Conservation (phyloP, 1,140 invertebrate genomes). For the Muscidifurax raptorellus region DNA sequence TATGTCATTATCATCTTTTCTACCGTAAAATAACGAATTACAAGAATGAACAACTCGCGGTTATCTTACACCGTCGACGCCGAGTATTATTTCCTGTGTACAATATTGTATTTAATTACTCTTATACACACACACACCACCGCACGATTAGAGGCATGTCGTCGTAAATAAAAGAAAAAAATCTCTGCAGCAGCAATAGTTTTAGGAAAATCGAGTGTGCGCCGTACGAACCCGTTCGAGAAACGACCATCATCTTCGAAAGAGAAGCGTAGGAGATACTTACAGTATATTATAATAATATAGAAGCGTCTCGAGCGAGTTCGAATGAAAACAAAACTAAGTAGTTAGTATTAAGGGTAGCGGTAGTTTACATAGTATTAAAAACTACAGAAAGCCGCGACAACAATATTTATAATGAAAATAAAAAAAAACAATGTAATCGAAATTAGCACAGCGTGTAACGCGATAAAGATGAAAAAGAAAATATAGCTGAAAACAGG, state of each 20-base stretch:
- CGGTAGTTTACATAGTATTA: constrained; percentile 32
- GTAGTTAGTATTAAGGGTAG: constrained; percentile 48
- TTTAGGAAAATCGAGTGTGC: constrained; percentile 13
- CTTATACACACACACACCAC: neutral
- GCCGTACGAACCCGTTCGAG: constrained; percentile 23
- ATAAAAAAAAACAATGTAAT: constrained; percentile 33
- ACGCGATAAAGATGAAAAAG: constrained; percentile 25
- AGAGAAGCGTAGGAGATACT: neutral
- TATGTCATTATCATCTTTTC: neutral
- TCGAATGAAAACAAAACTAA: constrained; percentile 9
- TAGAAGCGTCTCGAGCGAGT: neutral
- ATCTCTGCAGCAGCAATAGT: constrained; percentile 27
- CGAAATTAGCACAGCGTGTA: constrained; percentile 18
- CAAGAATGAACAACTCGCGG: constrained; percentile 17
- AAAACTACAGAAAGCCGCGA: constrained; percentile 27
- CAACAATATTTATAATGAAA: constrained; percentile 49
- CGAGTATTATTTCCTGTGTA: constrained; percentile 50
- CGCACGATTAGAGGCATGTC: constrained; percentile 43
- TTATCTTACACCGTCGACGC: constrained; percentile 39
- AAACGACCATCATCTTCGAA: neutral
- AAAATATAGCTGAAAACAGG: neutral
- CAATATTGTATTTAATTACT: constrained; percentile 47
- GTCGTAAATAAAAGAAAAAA: constrained; percentile 24
- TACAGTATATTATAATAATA: too few relatives aligned
- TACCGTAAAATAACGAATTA: neutral